Conservation (phyloP, 1,140 invertebrate species). For the Eumaeus atala region DNA sequence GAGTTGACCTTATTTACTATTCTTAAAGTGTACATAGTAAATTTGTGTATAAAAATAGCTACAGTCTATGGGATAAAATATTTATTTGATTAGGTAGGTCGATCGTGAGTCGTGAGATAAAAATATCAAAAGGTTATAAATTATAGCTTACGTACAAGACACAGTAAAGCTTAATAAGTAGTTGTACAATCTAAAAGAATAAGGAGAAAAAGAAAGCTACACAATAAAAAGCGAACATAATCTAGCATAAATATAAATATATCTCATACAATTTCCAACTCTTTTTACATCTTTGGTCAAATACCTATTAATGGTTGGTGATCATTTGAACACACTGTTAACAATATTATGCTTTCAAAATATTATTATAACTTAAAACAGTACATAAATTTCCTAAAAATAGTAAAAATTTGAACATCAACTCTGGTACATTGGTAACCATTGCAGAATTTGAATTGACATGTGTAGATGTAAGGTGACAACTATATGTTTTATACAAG, state of each 20-base stretch:
- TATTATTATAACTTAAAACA: constrained; percentile 13
- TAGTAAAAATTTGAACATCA: constrained; percentile 33
- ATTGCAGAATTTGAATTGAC: constrained; percentile 10
- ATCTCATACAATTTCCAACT: constrained; percentile 55
- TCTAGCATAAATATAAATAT: constrained; percentile 38
- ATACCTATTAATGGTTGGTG: constrained; percentile 63
- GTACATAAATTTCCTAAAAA: constrained; percentile 19
- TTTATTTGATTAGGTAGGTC: no score
- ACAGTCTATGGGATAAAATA: no score
- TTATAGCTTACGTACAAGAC: no score
- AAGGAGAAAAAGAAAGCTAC: no score
- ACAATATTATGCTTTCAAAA: constrained; percentile 13
- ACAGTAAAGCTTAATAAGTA: no score
- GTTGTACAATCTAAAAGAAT: no score
- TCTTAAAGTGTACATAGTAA: no score
- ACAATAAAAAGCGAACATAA: background rate
- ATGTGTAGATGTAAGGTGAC: constrained; percentile 9
- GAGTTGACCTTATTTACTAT: no score
- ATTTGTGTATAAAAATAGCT: no score
- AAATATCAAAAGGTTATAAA: no score
- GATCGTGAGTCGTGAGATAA: no score
- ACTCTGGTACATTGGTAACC: constrained; percentile 38
- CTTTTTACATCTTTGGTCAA: constrained; percentile 70
- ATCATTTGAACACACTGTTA: constrained; percentile 37
- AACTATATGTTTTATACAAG: background rate